Base-by-base conservation (phyloP, 2,888 invertebrate species). In the Ametastegia equiseti region DNA sequence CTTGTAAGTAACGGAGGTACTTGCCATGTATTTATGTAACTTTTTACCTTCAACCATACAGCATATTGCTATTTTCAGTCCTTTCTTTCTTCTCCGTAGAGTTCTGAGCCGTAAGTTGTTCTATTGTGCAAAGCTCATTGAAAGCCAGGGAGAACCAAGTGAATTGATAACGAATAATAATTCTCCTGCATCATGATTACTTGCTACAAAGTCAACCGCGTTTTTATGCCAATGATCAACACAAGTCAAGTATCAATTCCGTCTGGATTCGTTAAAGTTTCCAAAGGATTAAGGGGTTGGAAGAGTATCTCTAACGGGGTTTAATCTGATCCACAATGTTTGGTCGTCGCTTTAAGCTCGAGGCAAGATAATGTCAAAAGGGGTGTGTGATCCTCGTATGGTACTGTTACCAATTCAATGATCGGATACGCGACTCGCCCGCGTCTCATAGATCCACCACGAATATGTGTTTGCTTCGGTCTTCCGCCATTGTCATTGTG, bases 301-400 rank as follows among this genome's bases (percentile, higher is more conserved):
- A 23, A 39, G 19, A 67, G 65, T 33, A 67, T 67, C 36, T 39
- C 23, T 36, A 39, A 36, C 39, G 36, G 19, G n/a, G 23, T 39
- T 39, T 39, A 67, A 36, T 67, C 65, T 39, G 65, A 39, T 63
- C 33, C 23, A 39, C n/a, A n/a, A 23, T 39, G 65, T 39, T 39
- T 33, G 65, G 36, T 19, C 36, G 39, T 67, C 65, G 65, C 54
- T 54, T 54, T 23, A n/a, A 5, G n/a, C 54, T 54, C 5, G 54
- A 11, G 36, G 65, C 36, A 39, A 36, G 65, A 36, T 67, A 67
- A 33, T 39, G 65, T 67, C 65, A 33, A 39, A 67, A 67, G 39
- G 65, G 39, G 36, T 19, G 11, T 39, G 65, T n/a, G 65, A 23
- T 5, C 23, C 27, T 9, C 50, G 57, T 4, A 13, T 27, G 57